Percentiles rank a stretch among this genome's conserved stretches.
These are phyloP conservation scores for Emydocephalus ijimae DNA, from an alignment of 2,113 vertebrate species.

Conservation along the genomic window DNA sequence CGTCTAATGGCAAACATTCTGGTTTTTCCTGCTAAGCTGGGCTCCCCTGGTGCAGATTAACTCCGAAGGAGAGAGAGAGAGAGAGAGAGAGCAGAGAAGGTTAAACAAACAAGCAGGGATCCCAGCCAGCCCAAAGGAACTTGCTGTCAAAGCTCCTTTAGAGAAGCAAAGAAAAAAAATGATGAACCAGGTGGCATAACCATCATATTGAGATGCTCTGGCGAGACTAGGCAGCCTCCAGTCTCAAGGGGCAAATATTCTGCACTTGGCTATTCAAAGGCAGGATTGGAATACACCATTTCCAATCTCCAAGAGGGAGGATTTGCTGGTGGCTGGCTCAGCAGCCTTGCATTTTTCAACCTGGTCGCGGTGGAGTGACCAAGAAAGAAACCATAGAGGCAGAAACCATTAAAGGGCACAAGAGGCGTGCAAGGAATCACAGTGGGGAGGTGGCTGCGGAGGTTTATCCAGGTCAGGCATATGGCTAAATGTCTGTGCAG, in stretches of 20 bases:
- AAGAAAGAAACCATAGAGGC: neutral
- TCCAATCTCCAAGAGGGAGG: neutral
- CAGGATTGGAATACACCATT: neutral
- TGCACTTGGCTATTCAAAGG: neutral
- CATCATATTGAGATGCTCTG: neutral
- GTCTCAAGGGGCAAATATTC: conserved; percentile 7
- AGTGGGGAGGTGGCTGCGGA: neutral
- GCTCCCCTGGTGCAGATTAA: conserved; percentile 21
- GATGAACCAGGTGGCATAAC: conserved; percentile 9
- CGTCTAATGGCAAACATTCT: neutral
- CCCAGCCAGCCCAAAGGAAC: conserved; percentile 20
- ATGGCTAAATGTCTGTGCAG: too few relatives aligned
- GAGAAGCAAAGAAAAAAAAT: neutral
- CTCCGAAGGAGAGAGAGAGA: neutral
- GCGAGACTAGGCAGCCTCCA: conserved; percentile 12
- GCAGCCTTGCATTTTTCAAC: neutral
- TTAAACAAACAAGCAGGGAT: conserved; percentile 5
- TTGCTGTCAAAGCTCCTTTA: conserved; percentile 33
- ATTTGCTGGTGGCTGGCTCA: neutral
- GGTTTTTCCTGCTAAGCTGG: neutral
- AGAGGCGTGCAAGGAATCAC: neutral
- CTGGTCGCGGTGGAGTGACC: neutral
- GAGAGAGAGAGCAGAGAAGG: conserved; percentile 1
- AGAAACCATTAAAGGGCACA: neutral
- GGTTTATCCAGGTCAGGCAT: too few relatives aligned